These are phyloP conservation scores for Neuroterus valhalla DNA, from an alignment of 1,140 invertebrate genomes.

Conservation along the genomic window DNA sequence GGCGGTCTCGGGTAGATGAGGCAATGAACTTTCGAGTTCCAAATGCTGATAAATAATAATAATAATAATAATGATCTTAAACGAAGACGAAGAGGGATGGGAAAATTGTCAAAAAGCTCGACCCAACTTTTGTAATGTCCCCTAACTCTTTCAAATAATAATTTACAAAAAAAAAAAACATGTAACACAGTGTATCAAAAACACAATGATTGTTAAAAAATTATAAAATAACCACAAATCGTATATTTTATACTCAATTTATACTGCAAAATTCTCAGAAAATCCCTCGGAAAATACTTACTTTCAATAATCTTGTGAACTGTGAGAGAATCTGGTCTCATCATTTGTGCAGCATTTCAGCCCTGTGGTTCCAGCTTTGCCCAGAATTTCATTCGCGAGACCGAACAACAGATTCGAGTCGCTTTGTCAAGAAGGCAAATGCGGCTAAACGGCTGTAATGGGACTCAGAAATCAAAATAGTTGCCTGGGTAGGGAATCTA, in stretches of 20 bases:
- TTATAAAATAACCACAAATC: no score
- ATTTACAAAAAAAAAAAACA: background rate
- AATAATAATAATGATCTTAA: no score
- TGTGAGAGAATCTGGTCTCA: background rate
- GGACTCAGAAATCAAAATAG: constrained; percentile 68
- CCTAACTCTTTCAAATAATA: background rate
- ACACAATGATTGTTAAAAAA: no score
- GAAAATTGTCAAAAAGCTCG: background rate
- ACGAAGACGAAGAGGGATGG: no score
- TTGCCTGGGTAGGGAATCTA: constrained; percentile 52
- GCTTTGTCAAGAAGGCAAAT: constrained; percentile 75
- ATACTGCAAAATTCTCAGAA: background rate
- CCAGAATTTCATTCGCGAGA: constrained; percentile 41
- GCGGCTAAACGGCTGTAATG: constrained; percentile 70
- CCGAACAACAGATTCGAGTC: constrained; percentile 60
- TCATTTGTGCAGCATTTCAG: constrained; percentile 7
- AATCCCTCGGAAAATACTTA: background rate
- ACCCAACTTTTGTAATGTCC: background rate
- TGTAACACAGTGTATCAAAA: background rate
- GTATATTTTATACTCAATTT: background rate
- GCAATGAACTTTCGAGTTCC: no score
- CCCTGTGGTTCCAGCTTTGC: constrained; percentile 37
- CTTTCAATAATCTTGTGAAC: background rate
- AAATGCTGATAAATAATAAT: no score
- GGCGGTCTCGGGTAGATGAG: no score